phyloP scores from a whole-genome alignment of 2,113 vertebrate genomes.

The Tauraco erythrolophus region DNA sequence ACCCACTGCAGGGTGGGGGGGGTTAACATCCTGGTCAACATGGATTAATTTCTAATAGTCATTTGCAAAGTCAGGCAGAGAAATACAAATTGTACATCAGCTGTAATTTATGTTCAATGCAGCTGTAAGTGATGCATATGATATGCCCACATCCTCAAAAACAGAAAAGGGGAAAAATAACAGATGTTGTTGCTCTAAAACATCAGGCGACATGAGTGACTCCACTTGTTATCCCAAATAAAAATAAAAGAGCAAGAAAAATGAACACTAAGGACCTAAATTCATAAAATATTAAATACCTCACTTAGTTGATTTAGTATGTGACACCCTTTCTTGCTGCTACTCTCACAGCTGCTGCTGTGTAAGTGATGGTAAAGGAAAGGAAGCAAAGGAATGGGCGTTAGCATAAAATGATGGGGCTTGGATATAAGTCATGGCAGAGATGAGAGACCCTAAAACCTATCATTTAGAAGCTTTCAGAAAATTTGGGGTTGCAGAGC shows the following conservation, averaged over 20 bases:
- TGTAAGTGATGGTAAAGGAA: not conserved
- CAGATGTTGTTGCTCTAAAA: conserved; percentile 41
- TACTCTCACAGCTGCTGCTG: not conserved
- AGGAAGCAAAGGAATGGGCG: not conserved
- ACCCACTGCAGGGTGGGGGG: not conserved
- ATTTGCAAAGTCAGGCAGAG: not conserved
- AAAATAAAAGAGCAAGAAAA: not conserved
- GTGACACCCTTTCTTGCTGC: not conserved
- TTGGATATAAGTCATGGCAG: not conserved
- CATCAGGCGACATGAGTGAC: conserved; percentile 13
- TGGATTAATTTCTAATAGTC: conserved; percentile 9
- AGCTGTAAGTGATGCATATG: not conserved
- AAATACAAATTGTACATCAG: conserved; percentile 9
- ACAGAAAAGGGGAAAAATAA: not conserved
- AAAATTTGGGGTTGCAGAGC: not conserved
- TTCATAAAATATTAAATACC: conserved; percentile 44
- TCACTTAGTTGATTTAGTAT: not conserved
- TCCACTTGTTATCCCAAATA: conserved; percentile 26
- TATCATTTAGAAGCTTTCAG: not conserved
- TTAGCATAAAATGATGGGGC: not conserved
- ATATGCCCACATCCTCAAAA: conserved; percentile 4
- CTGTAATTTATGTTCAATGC: conserved; percentile 36
- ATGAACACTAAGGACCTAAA: not conserved
- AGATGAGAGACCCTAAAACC: not conserved
- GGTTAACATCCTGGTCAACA: not conserved